Conservation (phyloP, 1,140 invertebrate genomes). For the Drosophila lacertosa region DNA sequence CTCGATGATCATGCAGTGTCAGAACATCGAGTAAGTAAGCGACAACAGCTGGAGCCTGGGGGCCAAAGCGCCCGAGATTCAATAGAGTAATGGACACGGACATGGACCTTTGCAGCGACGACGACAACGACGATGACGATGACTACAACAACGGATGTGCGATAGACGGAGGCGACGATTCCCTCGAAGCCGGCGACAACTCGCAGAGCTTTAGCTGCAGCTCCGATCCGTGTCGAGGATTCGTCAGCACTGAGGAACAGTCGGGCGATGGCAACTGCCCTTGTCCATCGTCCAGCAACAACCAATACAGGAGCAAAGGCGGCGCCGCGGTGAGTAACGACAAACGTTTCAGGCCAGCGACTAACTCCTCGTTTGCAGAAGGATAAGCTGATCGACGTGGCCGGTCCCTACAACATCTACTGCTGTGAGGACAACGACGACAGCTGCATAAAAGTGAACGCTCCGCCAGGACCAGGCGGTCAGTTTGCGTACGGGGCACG, state of each 20-base stretch:
- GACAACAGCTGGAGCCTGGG: conserved; percentile 46
- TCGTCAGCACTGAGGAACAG: conserved; percentile 8
- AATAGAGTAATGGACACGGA: conserved; percentile 65
- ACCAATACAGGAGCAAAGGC: background rate
- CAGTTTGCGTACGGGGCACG: conserved; percentile 33
- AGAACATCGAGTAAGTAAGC: conserved; percentile 61
- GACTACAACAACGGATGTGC: background rate
- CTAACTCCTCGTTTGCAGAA: background rate
- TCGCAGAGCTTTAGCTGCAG: conserved; percentile 19
- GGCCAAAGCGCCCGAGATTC: conserved; percentile 54
- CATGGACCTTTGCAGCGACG: conserved; percentile 41
- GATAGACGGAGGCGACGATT: background rate
- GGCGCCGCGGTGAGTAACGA: conserved; percentile 19
- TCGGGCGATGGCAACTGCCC: background rate
- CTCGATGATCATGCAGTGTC: conserved; percentile 53
- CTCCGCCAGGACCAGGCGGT: conserved; percentile 3
- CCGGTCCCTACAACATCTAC: conserved; percentile 53
- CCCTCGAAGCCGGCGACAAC: background rate
- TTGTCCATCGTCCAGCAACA: background rate
- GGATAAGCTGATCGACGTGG: conserved; percentile 47
- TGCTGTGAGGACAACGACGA: background rate
- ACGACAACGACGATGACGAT: background rate
- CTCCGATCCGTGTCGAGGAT: conserved; percentile 56
- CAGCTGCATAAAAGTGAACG: conserved; percentile 26
- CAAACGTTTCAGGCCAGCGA: background rate